Conservation (phyloP, 23 tunicate species). For the Styela plicata region DNA sequence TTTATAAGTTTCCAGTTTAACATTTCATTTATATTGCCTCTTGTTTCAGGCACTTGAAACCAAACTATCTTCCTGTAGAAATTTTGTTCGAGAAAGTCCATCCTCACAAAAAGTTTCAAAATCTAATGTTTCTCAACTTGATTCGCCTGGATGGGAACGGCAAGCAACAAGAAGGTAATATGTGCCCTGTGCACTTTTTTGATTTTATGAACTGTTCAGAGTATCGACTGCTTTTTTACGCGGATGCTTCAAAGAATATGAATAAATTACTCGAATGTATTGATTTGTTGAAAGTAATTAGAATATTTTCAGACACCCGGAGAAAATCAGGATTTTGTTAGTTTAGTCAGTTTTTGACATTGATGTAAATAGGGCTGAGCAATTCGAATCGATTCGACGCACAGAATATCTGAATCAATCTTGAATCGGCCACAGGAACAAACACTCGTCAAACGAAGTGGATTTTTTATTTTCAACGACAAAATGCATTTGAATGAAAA, state of each 20-base stretch:
- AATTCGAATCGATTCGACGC: too few species aligned
- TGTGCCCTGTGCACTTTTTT: neutral
- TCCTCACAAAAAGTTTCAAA: neutral
- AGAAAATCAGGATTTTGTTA: neutral
- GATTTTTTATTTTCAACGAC: too few species aligned
- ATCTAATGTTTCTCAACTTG: neutral
- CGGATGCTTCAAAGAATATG: neutral
- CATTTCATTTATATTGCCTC: too few species aligned
- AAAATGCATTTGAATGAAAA: too few species aligned
- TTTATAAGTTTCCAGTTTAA: too few species aligned
- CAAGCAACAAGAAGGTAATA: conserved; percentile 11
- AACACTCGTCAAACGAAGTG: too few species aligned
- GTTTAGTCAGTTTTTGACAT: too few species aligned
- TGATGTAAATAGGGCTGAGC: too few species aligned
- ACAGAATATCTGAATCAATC: too few species aligned
- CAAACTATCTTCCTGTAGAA: conserved; percentile 86
- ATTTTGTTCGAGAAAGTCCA: conserved; percentile 80
- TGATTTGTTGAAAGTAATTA: neutral
- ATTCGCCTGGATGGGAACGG: conserved; percentile 4
- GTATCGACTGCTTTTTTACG: neutral
- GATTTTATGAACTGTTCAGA: neutral
- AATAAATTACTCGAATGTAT: neutral
- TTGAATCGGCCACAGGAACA: too few species aligned
- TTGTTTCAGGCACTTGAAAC: conserved; percentile 89
- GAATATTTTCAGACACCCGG: neutral